Conservation (phyloP, 2,888 invertebrate species). For the Synanthedon myopaeformis region DNA sequence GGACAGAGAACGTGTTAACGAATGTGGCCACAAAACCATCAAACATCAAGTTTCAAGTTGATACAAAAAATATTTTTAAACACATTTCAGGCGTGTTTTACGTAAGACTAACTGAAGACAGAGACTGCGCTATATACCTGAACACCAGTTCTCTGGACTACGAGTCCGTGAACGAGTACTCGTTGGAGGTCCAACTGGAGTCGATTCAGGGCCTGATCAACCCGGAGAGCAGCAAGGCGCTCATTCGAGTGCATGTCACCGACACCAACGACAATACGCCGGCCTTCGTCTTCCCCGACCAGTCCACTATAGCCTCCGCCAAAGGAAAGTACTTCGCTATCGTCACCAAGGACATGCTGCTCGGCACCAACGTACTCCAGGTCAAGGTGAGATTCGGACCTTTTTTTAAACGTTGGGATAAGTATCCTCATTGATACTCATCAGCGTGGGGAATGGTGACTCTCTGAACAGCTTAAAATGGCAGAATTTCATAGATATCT, state of each 20-base stretch:
- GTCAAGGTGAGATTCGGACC: constrained; percentile 69
- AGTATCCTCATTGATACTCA: too few relatives aligned
- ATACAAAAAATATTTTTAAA: constrained; percentile 2
- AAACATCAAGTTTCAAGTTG: background rate
- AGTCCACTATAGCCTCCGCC: constrained; percentile 63
- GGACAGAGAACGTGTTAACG: background rate
- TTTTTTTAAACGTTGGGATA: background rate
- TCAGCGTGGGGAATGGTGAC: too few relatives aligned
- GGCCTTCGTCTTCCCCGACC: constrained; percentile 79
- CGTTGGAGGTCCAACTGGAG: constrained; percentile 80
- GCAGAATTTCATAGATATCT: too few relatives aligned
- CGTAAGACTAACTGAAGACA: constrained; percentile 79
- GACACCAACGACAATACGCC: constrained; percentile 94
- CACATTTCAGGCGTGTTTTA: constrained; percentile 75
- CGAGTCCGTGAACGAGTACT: constrained; percentile 80
- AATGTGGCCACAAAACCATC: too few relatives aligned
- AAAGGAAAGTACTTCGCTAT: constrained; percentile 84
- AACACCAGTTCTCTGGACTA: constrained; percentile 80
- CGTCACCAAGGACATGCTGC: constrained; percentile 77
- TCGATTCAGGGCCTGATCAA: constrained; percentile 86
- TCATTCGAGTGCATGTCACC: constrained; percentile 82
- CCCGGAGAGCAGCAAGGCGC: constrained; percentile 78
- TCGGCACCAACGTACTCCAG: constrained; percentile 82
- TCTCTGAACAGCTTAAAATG: too few relatives aligned
- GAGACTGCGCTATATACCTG: constrained; percentile 85